These are phyloP conservation scores for Ecliptopera silaceata DNA, from an alignment of 2,888 invertebrate species.

Conservation along the genomic window DNA sequence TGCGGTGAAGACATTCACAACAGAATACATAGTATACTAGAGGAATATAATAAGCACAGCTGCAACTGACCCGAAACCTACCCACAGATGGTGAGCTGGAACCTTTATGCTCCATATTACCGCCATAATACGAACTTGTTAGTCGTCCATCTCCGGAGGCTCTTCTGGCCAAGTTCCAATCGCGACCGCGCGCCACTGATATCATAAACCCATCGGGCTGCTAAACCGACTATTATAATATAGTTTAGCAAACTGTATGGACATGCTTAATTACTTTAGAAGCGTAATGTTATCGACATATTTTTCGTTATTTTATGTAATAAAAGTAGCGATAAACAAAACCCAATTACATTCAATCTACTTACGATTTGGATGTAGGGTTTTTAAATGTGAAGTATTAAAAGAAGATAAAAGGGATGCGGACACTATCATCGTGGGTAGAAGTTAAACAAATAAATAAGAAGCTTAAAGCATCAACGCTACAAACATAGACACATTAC, in stretches of 20 bases:
- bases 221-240: constrained; percentile 17
- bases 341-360: too few relatives aligned
- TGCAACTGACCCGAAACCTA: neutral
- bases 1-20: too few relatives aligned
- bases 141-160: constrained; percentile 23
- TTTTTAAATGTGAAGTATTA: too few relatives aligned
- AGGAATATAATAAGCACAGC: neutral
- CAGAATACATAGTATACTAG: too few relatives aligned
- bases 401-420: too few relatives aligned
- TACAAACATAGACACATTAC: neutral
- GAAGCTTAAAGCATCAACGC: too few relatives aligned
- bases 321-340: neutral
- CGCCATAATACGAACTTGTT: constrained; percentile 20
- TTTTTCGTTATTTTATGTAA: too few relatives aligned
- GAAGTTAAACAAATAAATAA: too few relatives aligned
- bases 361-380: too few relatives aligned
- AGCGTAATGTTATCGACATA: neutral
- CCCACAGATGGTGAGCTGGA: neutral
- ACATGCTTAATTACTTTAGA: neutral
- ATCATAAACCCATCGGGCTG: constrained; percentile 25
- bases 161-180: constrained; percentile 27
- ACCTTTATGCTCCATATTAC: constrained; percentile 18
- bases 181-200: constrained; percentile 19
- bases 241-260: constrained; percentile 9
- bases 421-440: too few relatives aligned